These are phyloP conservation scores for Dryadula phaetusa DNA, from an alignment of 2,888 invertebrate genomes.

Conservation along the genomic window DNA sequence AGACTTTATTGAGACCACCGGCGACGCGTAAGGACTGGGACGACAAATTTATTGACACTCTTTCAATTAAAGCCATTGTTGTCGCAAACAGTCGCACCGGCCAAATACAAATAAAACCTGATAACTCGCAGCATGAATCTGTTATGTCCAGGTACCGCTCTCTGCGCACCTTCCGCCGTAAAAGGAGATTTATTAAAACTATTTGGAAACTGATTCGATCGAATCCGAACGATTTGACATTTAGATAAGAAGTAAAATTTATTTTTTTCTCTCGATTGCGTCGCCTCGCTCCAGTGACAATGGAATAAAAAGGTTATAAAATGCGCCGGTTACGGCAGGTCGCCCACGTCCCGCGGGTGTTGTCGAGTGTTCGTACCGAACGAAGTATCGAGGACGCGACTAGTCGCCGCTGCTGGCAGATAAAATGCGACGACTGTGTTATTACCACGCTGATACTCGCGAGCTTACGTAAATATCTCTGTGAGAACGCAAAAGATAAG, in stretches of 20 bases:
- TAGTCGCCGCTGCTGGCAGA: constrained; percentile 66
- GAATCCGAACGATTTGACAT: constrained; percentile 84
- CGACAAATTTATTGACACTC: constrained; percentile 84
- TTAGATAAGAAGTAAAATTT: constrained; percentile 84
- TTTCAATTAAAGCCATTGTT: constrained; percentile 84
- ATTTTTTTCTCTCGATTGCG: constrained; percentile 79
- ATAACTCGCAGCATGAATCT: constrained; percentile 79
- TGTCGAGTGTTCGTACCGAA: constrained; percentile 66
- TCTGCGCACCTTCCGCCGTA: constrained; percentile 72
- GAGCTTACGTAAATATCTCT: constrained; percentile 82
- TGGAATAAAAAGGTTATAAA: constrained; percentile 84
- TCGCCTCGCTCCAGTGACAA: constrained; percentile 77
- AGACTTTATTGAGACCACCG: constrained; percentile 78
- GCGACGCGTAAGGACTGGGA: constrained; percentile 65
- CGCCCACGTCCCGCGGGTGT: constrained; percentile 79
- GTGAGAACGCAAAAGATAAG: constrained; percentile 79
- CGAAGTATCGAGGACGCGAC: constrained; percentile 58
- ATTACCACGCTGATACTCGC: constrained; percentile 73
- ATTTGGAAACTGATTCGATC: constrained; percentile 84
- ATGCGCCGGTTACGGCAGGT: constrained; percentile 72
- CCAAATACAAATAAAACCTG: constrained; percentile 81
- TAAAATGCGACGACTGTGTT: constrained; percentile 77
- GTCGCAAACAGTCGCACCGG: constrained; percentile 70
- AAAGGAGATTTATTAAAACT: constrained; percentile 85
- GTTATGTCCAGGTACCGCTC: constrained; percentile 75